phyloP scores from a whole-genome alignment of 1,140 invertebrate species.

The Drosophila elegans region DNA sequence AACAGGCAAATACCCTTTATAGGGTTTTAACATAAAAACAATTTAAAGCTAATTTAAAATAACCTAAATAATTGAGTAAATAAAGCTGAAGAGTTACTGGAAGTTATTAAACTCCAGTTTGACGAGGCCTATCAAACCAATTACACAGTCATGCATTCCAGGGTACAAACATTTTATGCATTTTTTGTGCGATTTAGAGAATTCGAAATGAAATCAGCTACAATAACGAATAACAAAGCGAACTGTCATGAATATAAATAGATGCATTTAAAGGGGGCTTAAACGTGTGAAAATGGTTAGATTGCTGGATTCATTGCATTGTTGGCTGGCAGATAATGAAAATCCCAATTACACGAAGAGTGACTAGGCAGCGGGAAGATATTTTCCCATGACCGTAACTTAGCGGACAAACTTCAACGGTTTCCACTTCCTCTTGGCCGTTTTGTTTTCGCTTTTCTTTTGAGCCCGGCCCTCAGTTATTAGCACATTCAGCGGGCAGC shows the following conservation, averaged over 20 bases:
- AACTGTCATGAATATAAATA: conserved; percentile 55
- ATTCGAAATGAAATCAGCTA: conserved; percentile 45
- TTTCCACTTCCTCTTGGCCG: conserved; percentile 29
- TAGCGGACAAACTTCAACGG: conserved; percentile 40
- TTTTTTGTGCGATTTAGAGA: conserved; percentile 39
- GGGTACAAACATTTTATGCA: conserved; percentile 24
- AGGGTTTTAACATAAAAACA: no score
- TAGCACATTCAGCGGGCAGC: conserved; percentile 51
- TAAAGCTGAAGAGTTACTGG: no score
- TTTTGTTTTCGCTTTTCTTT: conserved; percentile 20
- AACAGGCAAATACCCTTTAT: conserved; percentile 14
- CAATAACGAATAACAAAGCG: conserved; percentile 41
- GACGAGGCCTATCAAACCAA: neutral
- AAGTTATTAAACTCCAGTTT: no score
- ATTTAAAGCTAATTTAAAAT: neutral
- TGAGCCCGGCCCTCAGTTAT: conserved; percentile 29
- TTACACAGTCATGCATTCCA: neutral
- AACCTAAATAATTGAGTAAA: no score
- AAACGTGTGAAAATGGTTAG: conserved; percentile 54
- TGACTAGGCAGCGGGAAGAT: neutral
- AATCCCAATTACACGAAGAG: conserved; percentile 33
- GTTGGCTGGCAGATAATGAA: conserved; percentile 37
- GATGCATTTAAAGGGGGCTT: conserved; percentile 56
- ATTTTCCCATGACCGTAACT: conserved; percentile 41
- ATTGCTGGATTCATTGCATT: conserved; percentile 39